Evolutionary conservation across 2,888 invertebrate genomes (phyloP).

Genomic region (Hesperia comma): DNA sequence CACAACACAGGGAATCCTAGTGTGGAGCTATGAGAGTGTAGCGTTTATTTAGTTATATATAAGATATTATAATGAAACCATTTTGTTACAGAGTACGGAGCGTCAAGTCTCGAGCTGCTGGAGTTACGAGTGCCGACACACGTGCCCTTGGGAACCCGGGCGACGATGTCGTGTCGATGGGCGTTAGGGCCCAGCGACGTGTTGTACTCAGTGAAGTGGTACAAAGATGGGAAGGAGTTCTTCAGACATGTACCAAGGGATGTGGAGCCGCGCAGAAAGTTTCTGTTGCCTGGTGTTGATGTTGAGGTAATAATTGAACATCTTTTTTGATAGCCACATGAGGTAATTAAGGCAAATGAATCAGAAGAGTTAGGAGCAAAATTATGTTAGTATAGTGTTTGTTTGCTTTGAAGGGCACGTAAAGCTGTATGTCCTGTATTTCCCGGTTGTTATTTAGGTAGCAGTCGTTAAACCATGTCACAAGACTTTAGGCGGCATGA

Average conservation of each 20-base stretch:
- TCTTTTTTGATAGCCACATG: neutral
- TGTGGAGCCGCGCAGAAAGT: slow-evolving; percentile 91
- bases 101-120: slow-evolving; percentile 85
- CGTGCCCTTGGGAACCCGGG: slow-evolving; percentile 90
- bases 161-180: slow-evolving; percentile 91
- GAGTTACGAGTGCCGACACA: slow-evolving; percentile 92
- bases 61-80: no score
- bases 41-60: no score
- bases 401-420: no score
- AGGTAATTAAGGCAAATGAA: no score
- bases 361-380: no score
- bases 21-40: no score
- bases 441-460: no score
- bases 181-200: slow-evolving; percentile 90
- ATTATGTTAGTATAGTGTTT: no score
- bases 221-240: slow-evolving; percentile 95
- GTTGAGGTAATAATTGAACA: slow-evolving; percentile 87
- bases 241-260: slow-evolving; percentile 94
- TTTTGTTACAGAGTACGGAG: slow-evolving; percentile 61
- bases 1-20: no score
- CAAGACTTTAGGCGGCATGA: no score
- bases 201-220: slow-evolving; percentile 96
- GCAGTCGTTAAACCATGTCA: no score
- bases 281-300: slow-evolving; percentile 90
- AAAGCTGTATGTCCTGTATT: no score